Base-by-base conservation (phyloP, 1,140 invertebrate genomes). In the Lordiphosa collinella region DNA sequence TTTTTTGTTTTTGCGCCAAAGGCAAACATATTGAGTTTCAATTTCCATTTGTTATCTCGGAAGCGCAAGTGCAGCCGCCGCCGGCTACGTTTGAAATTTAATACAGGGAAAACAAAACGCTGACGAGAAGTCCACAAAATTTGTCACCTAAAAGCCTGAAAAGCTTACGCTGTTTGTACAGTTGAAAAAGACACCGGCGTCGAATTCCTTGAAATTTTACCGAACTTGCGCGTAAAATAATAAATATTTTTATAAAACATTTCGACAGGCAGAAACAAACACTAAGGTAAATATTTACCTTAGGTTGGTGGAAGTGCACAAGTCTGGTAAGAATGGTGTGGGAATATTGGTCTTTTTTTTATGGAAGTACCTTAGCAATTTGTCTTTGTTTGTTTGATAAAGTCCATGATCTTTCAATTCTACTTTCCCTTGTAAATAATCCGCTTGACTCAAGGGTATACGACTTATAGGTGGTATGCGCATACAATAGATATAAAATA, bases 1-100 rank as follows among this genome's bases (percentile, higher is more conserved):
- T 44, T 36, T 37, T 3, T 22, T 16, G 66, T 40, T 38, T 37
- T 3, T 18, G 22, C 6, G 6, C 16, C 38, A 34, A 41, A 22
- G 49, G 50, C 29, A 65, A 79, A 63, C 71, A 82, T 60, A 54
- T 80, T 60, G 78, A 82, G 82, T 80, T 80, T 82, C 76, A 80
- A 55, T 65, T 55, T 36, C 51, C 67, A 84, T 82, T 84, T 53
- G 71, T 57, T 71, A 82, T 76, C 71, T 76, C 65, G 70, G 70
- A 80, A 79, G 70, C 70, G 48, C 14, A 59, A 32, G 31, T 43
- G 40, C 32, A 41, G 36, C 54, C 64, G 41, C 35, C 32, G 35
- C 32, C 54, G 54, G 41, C 63, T 52, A 41, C 49, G 48, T 68
- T 69, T 69, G 65, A 69, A 78, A 51, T 41, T 14, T 10, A 31